Evolutionary conservation across 2,888 invertebrate genomes (phyloP).

Genomic region (Dicyrtomina minuta): DNA sequence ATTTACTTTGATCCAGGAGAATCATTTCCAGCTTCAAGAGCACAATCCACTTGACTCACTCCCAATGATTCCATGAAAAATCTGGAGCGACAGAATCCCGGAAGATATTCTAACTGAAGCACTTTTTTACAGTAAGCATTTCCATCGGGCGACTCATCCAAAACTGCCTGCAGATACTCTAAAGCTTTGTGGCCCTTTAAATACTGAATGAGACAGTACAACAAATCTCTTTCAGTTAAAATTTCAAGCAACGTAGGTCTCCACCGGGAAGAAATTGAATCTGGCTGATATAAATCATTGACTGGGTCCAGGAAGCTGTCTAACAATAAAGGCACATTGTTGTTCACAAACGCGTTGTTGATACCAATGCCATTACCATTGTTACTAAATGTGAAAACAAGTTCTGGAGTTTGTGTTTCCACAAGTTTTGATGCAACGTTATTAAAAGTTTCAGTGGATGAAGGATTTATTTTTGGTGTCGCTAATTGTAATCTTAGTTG

Average conservation of each 20-base stretch:
- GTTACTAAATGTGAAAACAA: too few species aligned
- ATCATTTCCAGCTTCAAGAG: constrained; percentile 45
- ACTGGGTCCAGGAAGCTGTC: constrained; percentile 48
- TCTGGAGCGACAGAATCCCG: constrained; percentile 47
- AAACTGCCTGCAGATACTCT: constrained; percentile 51
- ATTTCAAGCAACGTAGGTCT: constrained; percentile 48
- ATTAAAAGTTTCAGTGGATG: too few species aligned
- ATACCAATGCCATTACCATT: too few species aligned
- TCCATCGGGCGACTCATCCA: constrained; percentile 49
- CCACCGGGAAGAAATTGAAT: constrained; percentile 46
- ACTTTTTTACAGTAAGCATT: constrained; percentile 47
- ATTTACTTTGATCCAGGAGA: constrained; percentile 19
- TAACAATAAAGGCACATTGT: constrained; percentile 44
- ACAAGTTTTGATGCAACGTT: too few species aligned
- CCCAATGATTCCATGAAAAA: constrained; percentile 49
- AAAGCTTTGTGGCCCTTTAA: constrained; percentile 48
- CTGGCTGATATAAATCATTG: constrained; percentile 46
- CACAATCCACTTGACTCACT: constrained; percentile 44
- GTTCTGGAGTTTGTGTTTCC: too few species aligned
- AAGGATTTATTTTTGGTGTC: too few species aligned
- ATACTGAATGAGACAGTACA: constrained; percentile 51
- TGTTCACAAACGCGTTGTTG: neutral
- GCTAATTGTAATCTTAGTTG: too few species aligned
- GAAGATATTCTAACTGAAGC: constrained; percentile 47
- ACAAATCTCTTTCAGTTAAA: constrained; percentile 46